These are phyloP conservation scores for Enteromius viviparus DNA, from an alignment of 2,797 vertebrate genomes.

Conservation along the genomic window DNA sequence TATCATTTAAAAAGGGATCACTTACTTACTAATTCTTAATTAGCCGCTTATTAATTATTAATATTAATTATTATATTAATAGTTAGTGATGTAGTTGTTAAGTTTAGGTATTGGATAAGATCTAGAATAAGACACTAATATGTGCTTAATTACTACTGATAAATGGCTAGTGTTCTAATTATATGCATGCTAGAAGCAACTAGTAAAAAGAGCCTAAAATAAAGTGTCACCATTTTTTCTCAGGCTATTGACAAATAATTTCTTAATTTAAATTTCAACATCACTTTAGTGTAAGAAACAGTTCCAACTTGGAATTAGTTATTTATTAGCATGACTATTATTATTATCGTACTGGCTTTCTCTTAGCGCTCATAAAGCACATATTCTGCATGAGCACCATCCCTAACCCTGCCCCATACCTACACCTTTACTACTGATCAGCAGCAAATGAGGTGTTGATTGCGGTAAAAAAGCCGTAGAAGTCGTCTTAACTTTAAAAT, in stretches of 20 bases:
- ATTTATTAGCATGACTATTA: background rate
- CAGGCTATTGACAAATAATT: background rate
- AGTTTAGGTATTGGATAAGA: too few relatives aligned
- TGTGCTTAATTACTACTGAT: too few relatives aligned
- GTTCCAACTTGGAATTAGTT: background rate
- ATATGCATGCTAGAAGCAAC: too few relatives aligned
- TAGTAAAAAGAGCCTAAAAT: too few relatives aligned
- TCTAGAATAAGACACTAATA: too few relatives aligned
- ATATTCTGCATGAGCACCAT: background rate
- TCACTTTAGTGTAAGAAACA: background rate
- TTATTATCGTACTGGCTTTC: background rate
- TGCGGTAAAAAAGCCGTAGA: background rate
- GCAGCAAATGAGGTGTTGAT: background rate
- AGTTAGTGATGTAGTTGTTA: too few relatives aligned
- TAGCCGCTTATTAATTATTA: too few relatives aligned
- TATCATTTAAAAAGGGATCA: background rate
- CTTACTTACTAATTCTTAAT: too few relatives aligned
- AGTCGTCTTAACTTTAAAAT: background rate
- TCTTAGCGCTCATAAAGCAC: background rate
- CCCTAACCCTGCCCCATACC: background rate
- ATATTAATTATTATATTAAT: too few relatives aligned
- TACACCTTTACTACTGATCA: background rate
- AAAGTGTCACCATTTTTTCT: background rate
- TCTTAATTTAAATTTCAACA: background rate
- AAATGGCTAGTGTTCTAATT: too few relatives aligned